These are phyloP conservation scores for Drosophila bipectinata DNA, from an alignment of 1,140 invertebrate species.

Conservation along the genomic window DNA sequence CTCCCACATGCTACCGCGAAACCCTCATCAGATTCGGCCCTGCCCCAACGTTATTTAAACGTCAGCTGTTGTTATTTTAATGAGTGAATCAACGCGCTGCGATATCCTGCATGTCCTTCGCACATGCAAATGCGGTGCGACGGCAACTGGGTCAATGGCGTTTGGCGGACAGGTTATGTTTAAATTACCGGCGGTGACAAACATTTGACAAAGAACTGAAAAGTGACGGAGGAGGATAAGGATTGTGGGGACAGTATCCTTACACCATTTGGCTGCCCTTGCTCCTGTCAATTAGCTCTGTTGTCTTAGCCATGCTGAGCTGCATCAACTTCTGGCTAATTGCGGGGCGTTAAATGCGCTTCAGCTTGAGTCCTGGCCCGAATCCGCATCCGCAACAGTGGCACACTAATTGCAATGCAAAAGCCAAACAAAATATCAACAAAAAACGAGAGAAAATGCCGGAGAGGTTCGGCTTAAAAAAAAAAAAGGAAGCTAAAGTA, in stretches of 20 bases:
- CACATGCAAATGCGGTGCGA: constrained; percentile 31
- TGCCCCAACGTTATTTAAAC: constrained; percentile 49
- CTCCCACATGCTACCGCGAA: not conserved
- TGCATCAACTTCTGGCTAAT: constrained; percentile 64
- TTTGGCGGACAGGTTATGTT: constrained; percentile 44
- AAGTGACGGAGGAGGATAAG: not conserved
- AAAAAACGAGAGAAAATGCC: constrained; percentile 26
- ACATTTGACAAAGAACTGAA: not conserved
- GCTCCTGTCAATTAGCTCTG: constrained; percentile 59
- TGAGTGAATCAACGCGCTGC: constrained; percentile 59
- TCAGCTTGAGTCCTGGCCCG: constrained; percentile 45
- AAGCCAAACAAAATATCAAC: constrained; percentile 70
- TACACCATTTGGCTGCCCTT: constrained; percentile 4
- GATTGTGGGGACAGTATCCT: constrained; percentile 5
- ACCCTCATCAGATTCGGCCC: constrained; percentile 18
- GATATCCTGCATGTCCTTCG: constrained; percentile 34
- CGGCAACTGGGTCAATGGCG: constrained; percentile 51
- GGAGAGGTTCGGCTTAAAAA: constrained; percentile 1
- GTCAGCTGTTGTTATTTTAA: constrained; percentile 68
- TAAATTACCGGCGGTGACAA: constrained; percentile 29
- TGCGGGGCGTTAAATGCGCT: constrained; percentile 62
- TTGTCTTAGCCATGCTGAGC: constrained; percentile 64
- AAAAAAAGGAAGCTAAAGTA: constrained; percentile 16
- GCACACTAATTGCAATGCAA: constrained; percentile 74
- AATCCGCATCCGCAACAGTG: constrained; percentile 46